Base-by-base conservation (phyloP, 2,797 vertebrate genomes). In the Merluccius polli region DNA sequence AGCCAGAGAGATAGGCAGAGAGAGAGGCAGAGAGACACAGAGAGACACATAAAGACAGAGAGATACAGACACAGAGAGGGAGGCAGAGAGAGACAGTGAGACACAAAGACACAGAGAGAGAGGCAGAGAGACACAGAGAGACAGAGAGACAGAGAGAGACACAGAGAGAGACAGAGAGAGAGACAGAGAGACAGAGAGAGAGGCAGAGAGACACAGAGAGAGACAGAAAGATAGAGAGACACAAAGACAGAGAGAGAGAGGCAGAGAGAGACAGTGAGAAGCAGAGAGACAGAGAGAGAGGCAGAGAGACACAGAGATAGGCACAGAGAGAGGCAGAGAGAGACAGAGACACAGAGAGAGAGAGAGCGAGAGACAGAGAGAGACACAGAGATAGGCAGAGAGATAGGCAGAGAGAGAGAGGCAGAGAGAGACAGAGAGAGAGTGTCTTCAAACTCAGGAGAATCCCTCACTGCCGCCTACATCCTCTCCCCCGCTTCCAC, bases 61-160 rank as follows among this genome's bases (percentile, higher is more conserved):
- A 41, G 13, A n/a, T n/a, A n/a, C n/a, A 41, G 12, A 41, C 86
- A 81, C 89, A 88, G 65, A 87, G 86, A 89, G n/a, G n/a, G n/a
- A n/a, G n/a, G n/a, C n/a, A n/a, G n/a, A n/a, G n/a, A n/a, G n/a
- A n/a, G n/a, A n/a, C n/a, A n/a, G n/a, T n/a, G n/a, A n/a, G n/a
- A n/a, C n/a, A n/a, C n/a, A n/a, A n/a, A n/a, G n/a, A n/a, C n/a
- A n/a, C n/a, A n/a, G n/a, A n/a, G 87, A 18, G 68, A 81, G 35
- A 71, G 83, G 90, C 86, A 85, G 8, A 75, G 72, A 24, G 5
- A 83, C 7, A 81, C 69, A 82, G 48, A 80, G 38, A 73, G 78
- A 78, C 36, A 65, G 75, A 82, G 59, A 31, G 11, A 33, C 0
- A 1, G 65, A 30, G 86, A 41, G 13, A 41, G 12, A 41, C 86